Base-by-base conservation (phyloP, 2,113 vertebrate species). In the Dascyllus trimaculatus region DNA sequence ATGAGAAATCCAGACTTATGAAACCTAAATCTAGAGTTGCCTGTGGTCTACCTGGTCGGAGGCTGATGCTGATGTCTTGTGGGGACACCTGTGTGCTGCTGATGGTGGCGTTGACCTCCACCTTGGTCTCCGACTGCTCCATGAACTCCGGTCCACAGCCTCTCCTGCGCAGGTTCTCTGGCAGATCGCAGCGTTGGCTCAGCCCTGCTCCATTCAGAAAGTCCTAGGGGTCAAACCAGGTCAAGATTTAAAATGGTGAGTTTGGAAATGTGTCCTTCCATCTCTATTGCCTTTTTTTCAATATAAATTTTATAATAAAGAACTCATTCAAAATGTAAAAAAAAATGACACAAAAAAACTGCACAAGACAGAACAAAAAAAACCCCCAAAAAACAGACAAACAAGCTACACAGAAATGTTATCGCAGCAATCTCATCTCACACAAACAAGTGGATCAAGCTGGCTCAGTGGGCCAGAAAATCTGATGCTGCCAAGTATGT, bases 41-140 rank as follows among this genome's bases (percentile, higher is more conserved):
- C 35, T 5, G 6, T 24, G 0, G 0, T 65, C 9, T 92, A 99
- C 98, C 98, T 97, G 97, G 96, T 77, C 83, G 93, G 46, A 99
- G 95, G 0, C 95, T 96, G 81, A 97, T 62, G 54, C 92, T 93
- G 84, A 98, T 94, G 89, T 96, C 95, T 88, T 72, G 92, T 19
- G 98, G 98, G n/a, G 94, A 95, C 91, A 99, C 97, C 92, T 99
- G 98, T 0, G 93, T 96, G 84, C 95, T 95, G 78, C 92, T 91
- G 79, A 94, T 80, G 2, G 89, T 94, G 74, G 94, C 78, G 71
- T 89, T 93, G 69, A 95, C 91, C 78, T 95, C 94, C 83, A 97
- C 94, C 82, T 60, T 95, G 71, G 94, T 90, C 59, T 88, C 88
- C 2, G 95, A 94, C 26, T 92, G 95, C 93, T 99, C 97, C 84